Percentiles rank a stretch among this genome's conserved stretches.
Conservation (phyloP, 2,797 vertebrate genomes). For the Merluccius polli region DNA sequence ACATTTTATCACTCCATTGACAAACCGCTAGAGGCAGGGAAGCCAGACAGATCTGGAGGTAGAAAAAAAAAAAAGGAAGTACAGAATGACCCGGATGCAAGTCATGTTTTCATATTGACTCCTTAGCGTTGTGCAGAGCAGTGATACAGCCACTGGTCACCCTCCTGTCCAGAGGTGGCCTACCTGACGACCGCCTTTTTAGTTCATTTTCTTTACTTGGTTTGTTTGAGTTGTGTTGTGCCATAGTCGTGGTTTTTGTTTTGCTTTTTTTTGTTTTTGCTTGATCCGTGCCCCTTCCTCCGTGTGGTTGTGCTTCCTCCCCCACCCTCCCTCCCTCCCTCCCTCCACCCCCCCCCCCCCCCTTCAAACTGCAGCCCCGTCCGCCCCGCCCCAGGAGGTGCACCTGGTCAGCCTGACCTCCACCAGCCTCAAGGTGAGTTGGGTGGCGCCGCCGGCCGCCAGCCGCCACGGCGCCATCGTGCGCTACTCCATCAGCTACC, state of each 20-base stretch:
- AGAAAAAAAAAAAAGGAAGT: background rate
- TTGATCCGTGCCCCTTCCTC: constrained; percentile 64
- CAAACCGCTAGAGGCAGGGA: constrained; percentile 26
- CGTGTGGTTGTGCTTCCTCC: constrained; percentile 66
- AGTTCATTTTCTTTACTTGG: background rate
- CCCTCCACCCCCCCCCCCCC: constrained; percentile 48
- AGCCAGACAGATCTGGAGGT: constrained; percentile 17
- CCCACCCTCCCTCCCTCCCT: constrained; percentile 64
- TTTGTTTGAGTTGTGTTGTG: constrained; percentile 42
- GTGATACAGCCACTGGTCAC: background rate
- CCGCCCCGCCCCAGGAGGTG: constrained; percentile 96
- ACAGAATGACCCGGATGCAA: background rate
- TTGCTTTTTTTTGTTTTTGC: constrained; percentile 51
- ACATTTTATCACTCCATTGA: constrained; percentile 35
- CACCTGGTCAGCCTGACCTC: constrained; percentile 90
- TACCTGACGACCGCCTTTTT: constrained; percentile 29
- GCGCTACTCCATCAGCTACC: constrained; percentile 95
- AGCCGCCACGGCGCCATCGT: constrained; percentile 95
- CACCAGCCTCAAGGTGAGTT: constrained; percentile 99
- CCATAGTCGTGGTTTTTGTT: constrained; percentile 21
- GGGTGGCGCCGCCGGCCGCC: constrained; percentile 91
- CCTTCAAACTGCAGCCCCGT: constrained; percentile 85
- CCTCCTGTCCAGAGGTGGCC: constrained; percentile 55
- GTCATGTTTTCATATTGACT: background rate
- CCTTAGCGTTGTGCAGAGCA: background rate